These are phyloP conservation scores for Trichoplusia ni DNA, from an alignment of 1,140 invertebrate species.

Conservation along the genomic window DNA sequence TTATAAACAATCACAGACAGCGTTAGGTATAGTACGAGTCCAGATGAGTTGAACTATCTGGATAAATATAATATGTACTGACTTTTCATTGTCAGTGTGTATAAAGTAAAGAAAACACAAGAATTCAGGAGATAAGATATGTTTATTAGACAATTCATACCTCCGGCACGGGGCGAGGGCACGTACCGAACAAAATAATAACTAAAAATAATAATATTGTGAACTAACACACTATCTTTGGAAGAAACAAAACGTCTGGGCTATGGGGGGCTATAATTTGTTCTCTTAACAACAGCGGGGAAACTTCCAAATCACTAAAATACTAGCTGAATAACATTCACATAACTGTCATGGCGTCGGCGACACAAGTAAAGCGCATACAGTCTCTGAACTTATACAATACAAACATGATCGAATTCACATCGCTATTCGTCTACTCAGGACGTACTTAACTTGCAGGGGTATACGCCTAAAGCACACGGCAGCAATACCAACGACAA, in stretches of 20 bases:
- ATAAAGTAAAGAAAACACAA: slow-evolving; percentile 50
- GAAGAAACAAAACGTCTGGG: slow-evolving; percentile 74
- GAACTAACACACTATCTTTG: slow-evolving; percentile 78
- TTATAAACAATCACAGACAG: too few relatives aligned
- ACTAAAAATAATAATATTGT: slow-evolving; percentile 62
- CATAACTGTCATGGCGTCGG: not conserved
- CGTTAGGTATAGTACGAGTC: too few relatives aligned
- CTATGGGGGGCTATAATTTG: slow-evolving; percentile 57
- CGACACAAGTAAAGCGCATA: not conserved
- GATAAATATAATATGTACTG: not conserved
- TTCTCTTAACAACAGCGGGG: slow-evolving; percentile 50
- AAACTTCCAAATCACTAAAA: slow-evolving; percentile 70
- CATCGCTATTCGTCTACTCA: too few relatives aligned
- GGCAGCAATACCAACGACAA: slow-evolving; percentile 1
- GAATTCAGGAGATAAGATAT: slow-evolving; percentile 72
- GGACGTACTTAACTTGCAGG: too few relatives aligned
- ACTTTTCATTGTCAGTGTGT: not conserved
- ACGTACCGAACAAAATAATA: slow-evolving; percentile 47
- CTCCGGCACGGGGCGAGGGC: slow-evolving; percentile 45
- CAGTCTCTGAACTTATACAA: too few relatives aligned
- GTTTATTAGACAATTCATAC: slow-evolving; percentile 79
- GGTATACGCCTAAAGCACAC: too few relatives aligned
- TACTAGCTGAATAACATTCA: slow-evolving; percentile 34
- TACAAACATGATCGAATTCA: too few relatives aligned
- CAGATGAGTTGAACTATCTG: too few relatives aligned